phyloP scores from a whole-genome alignment of 1,140 invertebrate species.

The Chrysomallon squamiferum region DNA sequence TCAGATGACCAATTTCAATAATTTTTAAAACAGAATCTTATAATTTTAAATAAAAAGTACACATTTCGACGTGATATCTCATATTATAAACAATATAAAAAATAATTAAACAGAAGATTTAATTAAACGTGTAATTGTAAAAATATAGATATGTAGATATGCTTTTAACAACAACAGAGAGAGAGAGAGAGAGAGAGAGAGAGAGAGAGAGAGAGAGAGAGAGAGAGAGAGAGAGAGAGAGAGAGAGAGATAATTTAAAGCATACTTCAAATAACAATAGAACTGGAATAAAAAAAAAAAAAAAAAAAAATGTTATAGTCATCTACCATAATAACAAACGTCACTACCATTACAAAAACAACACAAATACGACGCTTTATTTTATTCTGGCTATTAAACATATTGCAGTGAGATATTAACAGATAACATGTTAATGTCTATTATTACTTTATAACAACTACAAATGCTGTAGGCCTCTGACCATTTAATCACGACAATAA shows the following conservation, averaged over 20 bases:
- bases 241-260: neutral
- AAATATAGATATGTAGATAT: neutral
- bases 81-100: neutral
- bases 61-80: neutral
- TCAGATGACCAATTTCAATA: neutral
- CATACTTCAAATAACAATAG: too few species aligned
- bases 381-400: too few species aligned
- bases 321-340: too few species aligned
- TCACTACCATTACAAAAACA: too few species aligned
- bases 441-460: too few species aligned
- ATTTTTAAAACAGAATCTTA: neutral
- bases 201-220: conserved; percentile 12
- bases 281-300: too few species aligned
- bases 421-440: too few species aligned
- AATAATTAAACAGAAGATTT: neutral
- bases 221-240: conserved; percentile 5
- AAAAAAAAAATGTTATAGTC: too few species aligned
- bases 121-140: neutral
- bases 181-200: neutral
- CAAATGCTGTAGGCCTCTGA: too few species aligned
- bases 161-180: neutral
- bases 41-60: neutral
- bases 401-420: too few species aligned
- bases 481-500: too few species aligned
- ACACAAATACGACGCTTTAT: too few species aligned